Percentiles rank a stretch among this genome's conserved stretches.
These are phyloP conservation scores for Hozukius guyotensis DNA, from an alignment of 2,797 vertebrate species.

Conservation along the genomic window DNA sequence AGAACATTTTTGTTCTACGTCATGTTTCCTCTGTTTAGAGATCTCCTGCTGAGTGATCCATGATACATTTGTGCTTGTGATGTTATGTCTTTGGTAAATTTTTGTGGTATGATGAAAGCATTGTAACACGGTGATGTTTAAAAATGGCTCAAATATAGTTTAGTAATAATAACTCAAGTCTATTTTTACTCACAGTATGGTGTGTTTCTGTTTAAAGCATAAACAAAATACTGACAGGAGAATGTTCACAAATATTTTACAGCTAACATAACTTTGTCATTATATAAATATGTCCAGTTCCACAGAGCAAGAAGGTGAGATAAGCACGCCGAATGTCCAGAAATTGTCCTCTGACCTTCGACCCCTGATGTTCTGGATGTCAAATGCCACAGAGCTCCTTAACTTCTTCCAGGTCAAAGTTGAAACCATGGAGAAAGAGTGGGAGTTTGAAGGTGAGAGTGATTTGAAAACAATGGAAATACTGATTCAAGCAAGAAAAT, in stretches of 20 bases:
- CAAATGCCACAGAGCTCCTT: conserved; percentile 93
- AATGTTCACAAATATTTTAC: conserved; percentile 49
- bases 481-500: neutral
- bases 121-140: conserved; percentile 45
- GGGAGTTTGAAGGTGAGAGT: conserved; percentile 91
- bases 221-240: conserved; percentile 39
- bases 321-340: conserved; percentile 84
- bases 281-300: conserved; percentile 72
- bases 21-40: conserved; percentile 77
- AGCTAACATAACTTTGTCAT: conserved; percentile 44
- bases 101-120: conserved; percentile 67
- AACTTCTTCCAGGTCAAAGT: conserved; percentile 95
- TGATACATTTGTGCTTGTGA: conserved; percentile 66
- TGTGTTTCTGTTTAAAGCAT: conserved; percentile 16
- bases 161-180: conserved; percentile 52
- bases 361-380: conserved; percentile 96
- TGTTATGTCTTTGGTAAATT: conserved; percentile 72
- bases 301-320: conserved; percentile 85
- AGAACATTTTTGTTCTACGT: conserved; percentile 78
- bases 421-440: conserved; percentile 91
- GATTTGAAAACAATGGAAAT: conserved; percentile 6
- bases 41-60: conserved; percentile 69
- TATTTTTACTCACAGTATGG: conserved; percentile 59
- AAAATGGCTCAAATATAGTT: conserved; percentile 45
- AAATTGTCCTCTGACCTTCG: conserved; percentile 90